Conservation (phyloP, 2,113 vertebrate genomes). For the Mohoua ochrocephala region DNA sequence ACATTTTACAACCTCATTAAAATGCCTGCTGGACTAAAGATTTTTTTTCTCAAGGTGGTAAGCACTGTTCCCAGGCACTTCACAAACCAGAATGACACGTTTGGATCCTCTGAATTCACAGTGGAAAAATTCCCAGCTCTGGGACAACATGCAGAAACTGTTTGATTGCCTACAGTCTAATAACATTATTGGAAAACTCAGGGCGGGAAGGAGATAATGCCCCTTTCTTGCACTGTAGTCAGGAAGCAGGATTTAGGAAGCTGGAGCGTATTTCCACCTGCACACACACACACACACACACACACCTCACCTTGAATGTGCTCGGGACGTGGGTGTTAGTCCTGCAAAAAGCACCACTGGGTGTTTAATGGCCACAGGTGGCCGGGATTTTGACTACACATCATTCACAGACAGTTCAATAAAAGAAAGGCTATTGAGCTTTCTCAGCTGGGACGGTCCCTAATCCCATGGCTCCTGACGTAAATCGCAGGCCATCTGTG, state of each 20-base stretch:
- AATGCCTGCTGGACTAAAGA: not conserved
- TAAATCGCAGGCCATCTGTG: constrained; percentile 37
- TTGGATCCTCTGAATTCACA: not conserved
- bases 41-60: not conserved
- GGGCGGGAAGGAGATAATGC: not conserved
- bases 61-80: not conserved
- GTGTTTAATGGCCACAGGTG: not conserved
- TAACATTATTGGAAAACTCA: not conserved
- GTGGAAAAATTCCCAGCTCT: not conserved
- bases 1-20: not conserved
- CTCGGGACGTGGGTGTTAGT: not conserved
- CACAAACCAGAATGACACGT: not conserved
- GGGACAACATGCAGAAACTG: not conserved
- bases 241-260: not conserved
- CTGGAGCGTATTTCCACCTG: not conserved
- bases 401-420: not conserved
- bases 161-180: not conserved
- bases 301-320: not conserved
- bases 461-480: constrained; percentile 12
- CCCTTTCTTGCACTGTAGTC: not conserved
- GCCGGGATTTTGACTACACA: not conserved
- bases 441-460: not conserved
- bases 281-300: too few species aligned
- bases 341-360: not conserved
- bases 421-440: not conserved